phyloP scores from a whole-genome alignment of 2,888 invertebrate species.

The Athalia rosae region DNA sequence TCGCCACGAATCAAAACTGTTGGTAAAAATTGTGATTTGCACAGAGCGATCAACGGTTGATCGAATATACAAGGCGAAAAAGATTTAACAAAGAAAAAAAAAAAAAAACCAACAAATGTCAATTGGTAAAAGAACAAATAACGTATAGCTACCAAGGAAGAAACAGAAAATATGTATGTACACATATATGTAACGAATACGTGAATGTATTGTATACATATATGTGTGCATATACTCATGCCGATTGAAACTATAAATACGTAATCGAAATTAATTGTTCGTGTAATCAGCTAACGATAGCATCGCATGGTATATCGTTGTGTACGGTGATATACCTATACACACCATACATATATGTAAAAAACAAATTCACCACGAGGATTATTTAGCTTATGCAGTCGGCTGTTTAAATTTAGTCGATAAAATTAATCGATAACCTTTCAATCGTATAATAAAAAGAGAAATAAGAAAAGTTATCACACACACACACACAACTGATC shows the following conservation, averaged over 20 bases:
- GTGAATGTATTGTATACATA: too few relatives aligned
- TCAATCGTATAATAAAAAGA: neutral
- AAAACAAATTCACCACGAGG: too few relatives aligned
- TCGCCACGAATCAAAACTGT: constrained; percentile 9
- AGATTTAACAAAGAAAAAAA: too few relatives aligned
- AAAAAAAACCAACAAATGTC: neutral
- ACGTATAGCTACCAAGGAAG: neutral
- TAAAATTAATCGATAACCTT: neutral
- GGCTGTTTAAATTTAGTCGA: constrained; percentile 8
- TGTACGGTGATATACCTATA: too few relatives aligned
- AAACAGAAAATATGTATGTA: too few relatives aligned
- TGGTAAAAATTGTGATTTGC: neutral
- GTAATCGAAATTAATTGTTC: too few relatives aligned
- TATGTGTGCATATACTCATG: too few relatives aligned
- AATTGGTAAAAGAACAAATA: neutral
- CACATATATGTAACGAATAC: too few relatives aligned
- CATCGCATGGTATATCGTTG: too few relatives aligned
- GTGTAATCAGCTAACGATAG: too few relatives aligned
- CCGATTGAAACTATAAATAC: too few relatives aligned
- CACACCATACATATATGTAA: too few relatives aligned
- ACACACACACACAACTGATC: neutral
- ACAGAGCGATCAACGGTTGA: neutral
- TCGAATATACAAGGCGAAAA: neutral
- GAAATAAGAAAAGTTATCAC: neutral
- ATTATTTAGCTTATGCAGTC: constrained; percentile 16